Conservation (phyloP, 1,140 invertebrate species). For the Ericerus pela region DNA sequence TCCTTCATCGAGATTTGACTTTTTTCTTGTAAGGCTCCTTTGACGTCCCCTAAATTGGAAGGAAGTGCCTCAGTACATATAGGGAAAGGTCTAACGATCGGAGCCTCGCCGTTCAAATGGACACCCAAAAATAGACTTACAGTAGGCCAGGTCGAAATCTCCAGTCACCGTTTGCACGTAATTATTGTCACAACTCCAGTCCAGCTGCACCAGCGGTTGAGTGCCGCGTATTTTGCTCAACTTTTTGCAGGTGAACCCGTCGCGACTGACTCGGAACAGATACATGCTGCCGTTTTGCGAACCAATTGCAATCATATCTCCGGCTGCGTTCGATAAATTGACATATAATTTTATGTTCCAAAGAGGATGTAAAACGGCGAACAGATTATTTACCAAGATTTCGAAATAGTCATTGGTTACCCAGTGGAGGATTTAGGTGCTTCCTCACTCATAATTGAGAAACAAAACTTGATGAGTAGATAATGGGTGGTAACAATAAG, state of each 20-base stretch:
- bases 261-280: constrained; percentile 63
- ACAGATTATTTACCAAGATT: too few relatives aligned
- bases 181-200: constrained; percentile 80
- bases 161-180: constrained; percentile 79
- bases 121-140: constrained; percentile 37
- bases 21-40: constrained; percentile 64
- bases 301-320: constrained; percentile 74
- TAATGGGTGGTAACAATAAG: too few relatives aligned
- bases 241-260: constrained; percentile 75
- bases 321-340: constrained; percentile 45
- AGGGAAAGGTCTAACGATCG: too few relatives aligned
- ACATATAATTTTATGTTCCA: too few relatives aligned
- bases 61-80: neutral
- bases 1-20: constrained; percentile 75
- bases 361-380: too few relatives aligned
- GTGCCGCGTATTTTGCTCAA: constrained; percentile 69
- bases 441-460: too few relatives aligned
- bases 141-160: constrained; percentile 79
- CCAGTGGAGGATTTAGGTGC: too few relatives aligned
- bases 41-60: constrained; percentile 58
- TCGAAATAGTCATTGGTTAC: too few relatives aligned
- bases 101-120: too few relatives aligned
- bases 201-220: constrained; percentile 65
- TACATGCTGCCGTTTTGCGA: constrained; percentile 80
- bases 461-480: too few relatives aligned